phyloP scores from a whole-genome alignment of 2,113 vertebrate genomes.

The Phasianus colchicus region DNA sequence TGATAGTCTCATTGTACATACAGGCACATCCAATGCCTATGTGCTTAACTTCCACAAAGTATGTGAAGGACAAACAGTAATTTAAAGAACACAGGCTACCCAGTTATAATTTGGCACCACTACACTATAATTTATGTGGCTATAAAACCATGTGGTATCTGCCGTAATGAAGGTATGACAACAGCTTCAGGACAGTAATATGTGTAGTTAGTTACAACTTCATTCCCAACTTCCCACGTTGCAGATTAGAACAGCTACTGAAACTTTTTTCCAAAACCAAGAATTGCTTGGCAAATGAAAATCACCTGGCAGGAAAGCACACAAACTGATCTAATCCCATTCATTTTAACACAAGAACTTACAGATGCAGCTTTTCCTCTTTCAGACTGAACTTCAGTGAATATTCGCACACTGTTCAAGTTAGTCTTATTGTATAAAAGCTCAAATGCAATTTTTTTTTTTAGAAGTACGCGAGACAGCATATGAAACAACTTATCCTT shows the following conservation, averaged over 20 bases:
- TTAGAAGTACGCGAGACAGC: neutral
- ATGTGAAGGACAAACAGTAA: neutral
- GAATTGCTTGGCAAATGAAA: neutral
- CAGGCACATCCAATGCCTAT: neutral
- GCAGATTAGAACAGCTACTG: neutral
- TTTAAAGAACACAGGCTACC: neutral
- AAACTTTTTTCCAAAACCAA: neutral
- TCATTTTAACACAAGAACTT: neutral
- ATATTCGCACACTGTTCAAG: neutral
- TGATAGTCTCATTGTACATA: neutral
- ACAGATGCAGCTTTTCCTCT: neutral
- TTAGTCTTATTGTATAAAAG: neutral
- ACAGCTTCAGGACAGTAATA: neutral
- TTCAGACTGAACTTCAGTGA: neutral
- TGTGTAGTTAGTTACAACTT: neutral
- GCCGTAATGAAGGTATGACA: neutral
- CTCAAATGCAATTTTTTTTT: neutral
- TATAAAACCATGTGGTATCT: neutral
- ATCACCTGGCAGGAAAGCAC: neutral
- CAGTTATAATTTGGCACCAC: neutral
- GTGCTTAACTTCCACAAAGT: neutral
- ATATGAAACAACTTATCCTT: neutral
- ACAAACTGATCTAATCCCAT: neutral
- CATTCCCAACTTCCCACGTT: neutral
- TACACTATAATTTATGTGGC: neutral